A percentile compares a stretch with the other conserved stretches of the same genome.
Conservation (phyloP, 2,888 invertebrate species). For the Elgonia sp. region DNA sequence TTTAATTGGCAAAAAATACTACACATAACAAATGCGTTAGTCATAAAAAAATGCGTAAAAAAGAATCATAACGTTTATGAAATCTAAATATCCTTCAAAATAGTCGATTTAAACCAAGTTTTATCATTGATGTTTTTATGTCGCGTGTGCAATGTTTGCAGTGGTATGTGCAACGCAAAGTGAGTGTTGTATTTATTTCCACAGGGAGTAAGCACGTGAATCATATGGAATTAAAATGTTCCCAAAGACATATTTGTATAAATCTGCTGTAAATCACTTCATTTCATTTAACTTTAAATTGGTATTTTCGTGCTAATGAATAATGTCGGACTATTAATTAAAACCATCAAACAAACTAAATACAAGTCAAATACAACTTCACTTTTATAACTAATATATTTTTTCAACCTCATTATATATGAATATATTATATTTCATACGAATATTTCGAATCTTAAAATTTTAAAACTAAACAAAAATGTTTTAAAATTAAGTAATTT, state of each 20-base stretch:
- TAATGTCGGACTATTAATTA: conserved; percentile 35
- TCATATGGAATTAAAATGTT: conserved; percentile 64
- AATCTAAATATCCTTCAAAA: conserved; percentile 18
- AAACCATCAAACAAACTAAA: background rate
- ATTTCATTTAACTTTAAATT: conserved; percentile 19
- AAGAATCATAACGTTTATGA: background rate
- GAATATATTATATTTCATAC: no score
- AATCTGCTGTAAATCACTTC: conserved; percentile 42
- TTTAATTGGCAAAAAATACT: no score
- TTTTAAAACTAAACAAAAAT: background rate
- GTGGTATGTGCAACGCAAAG: conserved; percentile 8
- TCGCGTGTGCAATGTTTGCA: conserved; percentile 12
- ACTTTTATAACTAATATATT: no score
- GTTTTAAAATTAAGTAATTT: no score
- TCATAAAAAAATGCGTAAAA: background rate
- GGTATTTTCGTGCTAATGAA: conserved; percentile 30
- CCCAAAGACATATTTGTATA: conserved; percentile 47
- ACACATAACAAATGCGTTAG: no score
- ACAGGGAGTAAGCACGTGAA: conserved; percentile 61
- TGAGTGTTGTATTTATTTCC: conserved; percentile 55
- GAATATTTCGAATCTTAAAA: no score
- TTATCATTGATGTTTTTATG: conserved; percentile 32
- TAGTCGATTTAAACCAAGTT: conserved; percentile 26
- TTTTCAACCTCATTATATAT: no score
- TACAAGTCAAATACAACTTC: background rate